phyloP scores from a whole-genome alignment of 2,797 vertebrate genomes.

The Cossypha polioptera region DNA sequence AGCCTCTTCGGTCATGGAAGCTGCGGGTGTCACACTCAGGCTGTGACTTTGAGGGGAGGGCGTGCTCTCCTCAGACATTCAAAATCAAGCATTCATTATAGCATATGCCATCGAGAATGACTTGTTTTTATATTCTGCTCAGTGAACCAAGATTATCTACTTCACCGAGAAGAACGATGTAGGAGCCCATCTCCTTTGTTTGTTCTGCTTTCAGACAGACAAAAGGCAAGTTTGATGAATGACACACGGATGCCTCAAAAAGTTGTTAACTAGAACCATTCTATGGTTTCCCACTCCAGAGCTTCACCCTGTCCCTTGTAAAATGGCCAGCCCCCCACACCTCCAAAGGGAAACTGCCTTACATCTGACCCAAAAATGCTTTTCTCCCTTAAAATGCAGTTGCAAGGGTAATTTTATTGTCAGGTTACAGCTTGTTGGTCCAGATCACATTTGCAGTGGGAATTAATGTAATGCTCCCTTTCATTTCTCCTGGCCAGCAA shows the following conservation, averaged over 20 bases:
- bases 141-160: constrained; percentile 32
- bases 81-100: constrained; percentile 9
- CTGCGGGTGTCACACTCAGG: neutral
- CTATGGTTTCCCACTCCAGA: neutral
- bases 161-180: constrained; percentile 1
- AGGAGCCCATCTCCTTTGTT: constrained; percentile 41
- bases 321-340: neutral
- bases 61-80: neutral
- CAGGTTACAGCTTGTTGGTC: constrained; percentile 34
- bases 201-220: constrained; percentile 31
- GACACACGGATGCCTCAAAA: neutral
- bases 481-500: constrained; percentile 32
- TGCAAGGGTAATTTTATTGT: constrained; percentile 17
- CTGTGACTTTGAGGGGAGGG: neutral
- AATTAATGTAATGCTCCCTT: constrained; percentile 48
- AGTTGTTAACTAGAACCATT: constrained; percentile 13
- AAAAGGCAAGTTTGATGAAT: constrained; percentile 25
- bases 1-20: neutral
- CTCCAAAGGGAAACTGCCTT: neutral
- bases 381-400: neutral
- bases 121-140: constrained; percentile 30
- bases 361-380: neutral
- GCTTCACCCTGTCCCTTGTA: neutral
- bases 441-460: constrained; percentile 16
- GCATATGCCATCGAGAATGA: neutral